Percentiles rank a stretch among this genome's conserved stretches.
Conservation (phyloP, 2,113 vertebrate species). For the Poeciliopsis occidentalis region DNA sequence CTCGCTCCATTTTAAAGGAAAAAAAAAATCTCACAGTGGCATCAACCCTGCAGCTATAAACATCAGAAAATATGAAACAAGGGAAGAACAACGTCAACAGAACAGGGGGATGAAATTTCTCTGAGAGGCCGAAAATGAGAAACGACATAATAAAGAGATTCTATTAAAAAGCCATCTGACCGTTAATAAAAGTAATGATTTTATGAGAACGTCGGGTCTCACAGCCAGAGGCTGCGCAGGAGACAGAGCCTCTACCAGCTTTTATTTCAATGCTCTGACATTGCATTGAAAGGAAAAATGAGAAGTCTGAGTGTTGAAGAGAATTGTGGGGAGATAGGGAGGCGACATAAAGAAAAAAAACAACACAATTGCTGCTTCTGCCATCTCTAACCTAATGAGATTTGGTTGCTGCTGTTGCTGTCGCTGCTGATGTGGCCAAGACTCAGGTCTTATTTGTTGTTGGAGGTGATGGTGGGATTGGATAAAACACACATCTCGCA, state of each 20-base stretch:
- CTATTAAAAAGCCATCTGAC: slow-evolving; percentile 84
- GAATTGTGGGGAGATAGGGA: not conserved
- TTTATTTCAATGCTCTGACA: slow-evolving; percentile 71
- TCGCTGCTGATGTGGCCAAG: slow-evolving; percentile 45
- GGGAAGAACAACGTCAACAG: slow-evolving; percentile 65
- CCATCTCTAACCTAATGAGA: slow-evolving; percentile 73
- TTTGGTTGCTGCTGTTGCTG: slow-evolving; percentile 57
- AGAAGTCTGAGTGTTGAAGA: slow-evolving; percentile 34
- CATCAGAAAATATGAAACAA: slow-evolving; percentile 63
- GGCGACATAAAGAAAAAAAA: slow-evolving; percentile 30
- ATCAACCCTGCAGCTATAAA: slow-evolving; percentile 53
- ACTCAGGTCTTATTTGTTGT: slow-evolving; percentile 71
- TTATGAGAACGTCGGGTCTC: slow-evolving; percentile 68
- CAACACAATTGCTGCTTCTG: slow-evolving; percentile 70
- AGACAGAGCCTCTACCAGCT: slow-evolving; percentile 34
- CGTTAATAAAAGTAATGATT: slow-evolving; percentile 84
- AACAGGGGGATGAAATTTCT: slow-evolving; percentile 53
- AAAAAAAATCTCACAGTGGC: slow-evolving; percentile 23
- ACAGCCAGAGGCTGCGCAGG: slow-evolving; percentile 57
- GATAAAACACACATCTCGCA: slow-evolving; percentile 51
- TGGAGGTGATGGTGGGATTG: slow-evolving; percentile 60
- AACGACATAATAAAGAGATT: slow-evolving; percentile 80
- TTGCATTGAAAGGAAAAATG: slow-evolving; percentile 35
- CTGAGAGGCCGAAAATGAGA: slow-evolving; percentile 68
- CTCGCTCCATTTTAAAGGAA: slow-evolving; percentile 31